Evolutionary conservation across 2,797 vertebrate species (phyloP).

Genomic region (Sebastes kiyomatsui): DNA sequence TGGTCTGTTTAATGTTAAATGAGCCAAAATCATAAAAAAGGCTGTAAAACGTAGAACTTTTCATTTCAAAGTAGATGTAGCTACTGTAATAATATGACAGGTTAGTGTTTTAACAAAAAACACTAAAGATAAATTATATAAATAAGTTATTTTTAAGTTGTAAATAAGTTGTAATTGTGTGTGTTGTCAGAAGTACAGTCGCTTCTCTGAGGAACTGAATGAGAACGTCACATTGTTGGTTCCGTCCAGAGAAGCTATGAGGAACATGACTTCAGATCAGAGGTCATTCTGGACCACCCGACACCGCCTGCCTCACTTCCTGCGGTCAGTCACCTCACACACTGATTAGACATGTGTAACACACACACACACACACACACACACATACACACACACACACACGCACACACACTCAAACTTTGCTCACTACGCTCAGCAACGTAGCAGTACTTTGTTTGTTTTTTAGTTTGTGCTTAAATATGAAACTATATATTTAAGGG

Average conservation of each 20-base stretch:
- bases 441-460: background rate
- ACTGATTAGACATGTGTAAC: background rate
- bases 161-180: background rate
- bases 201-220: conserved; percentile 60
- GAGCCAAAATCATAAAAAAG: background rate
- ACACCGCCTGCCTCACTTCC: conserved; percentile 78
- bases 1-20: background rate
- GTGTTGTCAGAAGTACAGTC: conserved; percentile 23
- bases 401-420: background rate
- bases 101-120: background rate
- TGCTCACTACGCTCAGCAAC: background rate
- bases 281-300: conserved; percentile 82
- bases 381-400: background rate
- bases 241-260: conserved; percentile 79
- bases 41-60: background rate
- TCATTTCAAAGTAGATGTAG: background rate
- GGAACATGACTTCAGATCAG: conserved; percentile 69
- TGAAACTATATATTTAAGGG: background rate
- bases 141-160: background rate
- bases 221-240: conserved; percentile 86
- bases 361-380: background rate
- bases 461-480: background rate
- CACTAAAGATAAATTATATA: background rate
- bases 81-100: background rate
- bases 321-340: conserved; percentile 78